phyloP scores from a whole-genome alignment of 2,888 invertebrate genomes.

The Tipula vernalis region DNA sequence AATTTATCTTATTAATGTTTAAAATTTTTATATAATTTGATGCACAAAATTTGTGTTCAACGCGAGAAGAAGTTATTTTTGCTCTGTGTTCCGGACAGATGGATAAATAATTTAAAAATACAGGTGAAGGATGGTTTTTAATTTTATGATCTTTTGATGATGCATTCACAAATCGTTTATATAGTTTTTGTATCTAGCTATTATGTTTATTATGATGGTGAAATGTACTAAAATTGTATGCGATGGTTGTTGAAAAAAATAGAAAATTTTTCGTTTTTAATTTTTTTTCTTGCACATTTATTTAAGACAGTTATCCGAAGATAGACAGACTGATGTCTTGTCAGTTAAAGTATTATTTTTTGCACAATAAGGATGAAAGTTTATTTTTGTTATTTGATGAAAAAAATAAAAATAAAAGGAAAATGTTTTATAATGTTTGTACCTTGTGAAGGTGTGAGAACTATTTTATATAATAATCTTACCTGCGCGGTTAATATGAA shows the following conservation, averaged over 20 bases:
- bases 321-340: neutral
- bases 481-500: neutral
- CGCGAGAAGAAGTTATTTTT: neutral
- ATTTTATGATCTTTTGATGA: neutral
- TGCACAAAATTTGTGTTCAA: neutral
- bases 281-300: neutral
- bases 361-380: neutral
- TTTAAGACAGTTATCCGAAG: neutral
- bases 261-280: neutral
- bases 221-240: neutral
- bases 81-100: neutral
- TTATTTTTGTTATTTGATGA: neutral
- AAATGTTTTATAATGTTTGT: neutral
- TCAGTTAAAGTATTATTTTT: neutral
- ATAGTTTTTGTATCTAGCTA: neutral
- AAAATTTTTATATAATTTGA: neutral
- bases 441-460: neutral
- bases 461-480: neutral
- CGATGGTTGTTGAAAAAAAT: neutral
- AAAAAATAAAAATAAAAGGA: neutral
- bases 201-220: neutral
- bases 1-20: neutral
- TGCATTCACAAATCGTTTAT: neutral
- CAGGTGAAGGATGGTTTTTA: conserved; percentile 6
- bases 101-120: neutral